Percentiles rank a stretch among this genome's conserved stretches.
Evolutionary conservation across 2,113 vertebrate species (phyloP).

Genomic region (Hymenochirus boettgeri): DNA sequence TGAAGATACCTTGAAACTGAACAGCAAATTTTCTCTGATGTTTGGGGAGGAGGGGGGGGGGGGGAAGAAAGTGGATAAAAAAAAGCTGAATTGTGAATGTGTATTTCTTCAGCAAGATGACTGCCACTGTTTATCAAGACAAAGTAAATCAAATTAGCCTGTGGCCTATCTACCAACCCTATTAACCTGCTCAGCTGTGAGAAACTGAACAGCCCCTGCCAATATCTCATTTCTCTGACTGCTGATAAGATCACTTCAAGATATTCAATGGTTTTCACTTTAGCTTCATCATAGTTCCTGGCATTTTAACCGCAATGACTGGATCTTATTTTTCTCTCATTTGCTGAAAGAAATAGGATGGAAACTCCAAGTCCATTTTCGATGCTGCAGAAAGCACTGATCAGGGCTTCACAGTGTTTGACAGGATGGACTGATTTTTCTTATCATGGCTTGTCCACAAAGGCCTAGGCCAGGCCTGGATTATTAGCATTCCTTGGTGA

Average conservation of each 20-base stretch:
- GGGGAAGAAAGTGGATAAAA: no score
- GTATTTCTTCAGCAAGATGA: constrained; percentile 65
- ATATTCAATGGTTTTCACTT: constrained; percentile 85
- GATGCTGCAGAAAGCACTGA: constrained; percentile 73
- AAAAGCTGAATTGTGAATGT: constrained; percentile 52
- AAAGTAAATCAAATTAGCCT: constrained; percentile 96
- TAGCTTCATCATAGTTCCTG: constrained; percentile 66
- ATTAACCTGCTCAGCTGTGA: constrained; percentile 92
- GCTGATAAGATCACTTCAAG: constrained; percentile 92
- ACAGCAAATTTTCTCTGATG: constrained; percentile 28
- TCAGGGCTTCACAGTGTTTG: constrained; percentile 65
- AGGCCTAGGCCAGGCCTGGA: constrained; percentile 81
- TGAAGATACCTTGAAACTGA: constrained; percentile 6
- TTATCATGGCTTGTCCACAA: constrained; percentile 95
- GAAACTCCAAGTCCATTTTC: constrained; percentile 67
- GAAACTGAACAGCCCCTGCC: constrained; percentile 84
- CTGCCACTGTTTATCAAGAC: constrained; percentile 88
- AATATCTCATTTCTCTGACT: constrained; percentile 92
- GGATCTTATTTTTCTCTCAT: constrained; percentile 67
- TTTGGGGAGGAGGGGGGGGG: no score
- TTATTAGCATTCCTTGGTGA: constrained; percentile 93
- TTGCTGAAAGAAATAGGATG: constrained; percentile 72
- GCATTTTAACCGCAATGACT: constrained; percentile 66
- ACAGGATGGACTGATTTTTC: constrained; percentile 87
- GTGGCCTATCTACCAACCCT: constrained; percentile 87